Conservation (phyloP, 2,113 vertebrate species). For the Crotalus helleri region DNA sequence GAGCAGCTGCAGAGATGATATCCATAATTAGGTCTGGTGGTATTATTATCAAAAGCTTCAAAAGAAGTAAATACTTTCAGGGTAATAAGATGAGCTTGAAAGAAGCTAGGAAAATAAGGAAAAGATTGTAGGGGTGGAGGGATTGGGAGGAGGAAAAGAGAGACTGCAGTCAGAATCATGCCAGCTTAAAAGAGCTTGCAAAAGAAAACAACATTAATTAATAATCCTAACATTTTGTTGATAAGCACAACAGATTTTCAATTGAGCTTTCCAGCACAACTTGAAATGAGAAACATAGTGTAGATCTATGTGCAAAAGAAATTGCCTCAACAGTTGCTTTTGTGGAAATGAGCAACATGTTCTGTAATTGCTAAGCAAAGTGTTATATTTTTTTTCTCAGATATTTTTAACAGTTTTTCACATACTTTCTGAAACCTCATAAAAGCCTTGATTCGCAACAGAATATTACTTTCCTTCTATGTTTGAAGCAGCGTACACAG, state of each 20-base stretch:
- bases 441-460: constrained; percentile 10
- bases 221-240: constrained; percentile 9
- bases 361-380: constrained; percentile 24
- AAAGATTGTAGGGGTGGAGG: constrained; percentile 28
- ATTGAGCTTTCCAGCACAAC: background rate
- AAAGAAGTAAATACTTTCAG: constrained; percentile 46
- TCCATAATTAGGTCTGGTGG: constrained; percentile 41
- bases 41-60: constrained; percentile 40
- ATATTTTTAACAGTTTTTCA: constrained; percentile 9
- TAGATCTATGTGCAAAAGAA: background rate
- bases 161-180: constrained; percentile 40
- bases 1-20: constrained; percentile 39
- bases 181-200: constrained; percentile 5
- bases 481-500: background rate
- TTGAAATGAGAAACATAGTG: constrained; percentile 20
- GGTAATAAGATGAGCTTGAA: constrained; percentile 49
- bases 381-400: background rate
- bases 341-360: constrained; percentile 23
- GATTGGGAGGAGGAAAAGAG: background rate
- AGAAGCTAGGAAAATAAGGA: constrained; percentile 45
- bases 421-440: constrained; percentile 6
- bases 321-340: constrained; percentile 11
- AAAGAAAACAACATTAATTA: background rate
- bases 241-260: background rate
- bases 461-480: background rate